phyloP scores from a whole-genome alignment of 2,888 invertebrate genomes.

The Drosophila lacicola region DNA sequence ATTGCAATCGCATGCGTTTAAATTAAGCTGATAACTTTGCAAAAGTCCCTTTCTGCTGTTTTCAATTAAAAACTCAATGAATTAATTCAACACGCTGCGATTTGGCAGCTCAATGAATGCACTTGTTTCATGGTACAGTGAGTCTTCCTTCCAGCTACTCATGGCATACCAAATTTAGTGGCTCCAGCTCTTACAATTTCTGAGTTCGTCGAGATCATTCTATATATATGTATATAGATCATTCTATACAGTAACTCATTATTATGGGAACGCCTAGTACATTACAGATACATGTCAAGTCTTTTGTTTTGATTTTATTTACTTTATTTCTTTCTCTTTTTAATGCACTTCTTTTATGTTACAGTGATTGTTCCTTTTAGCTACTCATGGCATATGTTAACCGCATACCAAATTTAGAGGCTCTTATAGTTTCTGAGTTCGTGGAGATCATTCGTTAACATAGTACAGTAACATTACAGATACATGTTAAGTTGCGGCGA shows the following conservation, averaged over 20 bases:
- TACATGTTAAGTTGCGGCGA: too few species aligned
- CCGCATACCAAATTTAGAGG: not conserved
- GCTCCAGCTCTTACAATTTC: not conserved
- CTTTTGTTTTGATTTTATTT: too few species aligned
- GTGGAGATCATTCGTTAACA: not conserved
- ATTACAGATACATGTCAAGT: too few species aligned
- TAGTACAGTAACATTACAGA: not conserved
- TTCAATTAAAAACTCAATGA: conserved; percentile 49
- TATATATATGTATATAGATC: too few species aligned
- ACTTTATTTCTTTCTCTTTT: too few species aligned
- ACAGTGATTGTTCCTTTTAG: conserved; percentile 19
- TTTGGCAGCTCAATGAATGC: conserved; percentile 36
- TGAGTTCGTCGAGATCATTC: not conserved
- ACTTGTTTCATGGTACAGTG: conserved; percentile 24
- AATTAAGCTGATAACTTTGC: conserved; percentile 34
- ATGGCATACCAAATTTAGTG: too few species aligned
- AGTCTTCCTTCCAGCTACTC: not conserved
- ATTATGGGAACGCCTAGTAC: too few species aligned
- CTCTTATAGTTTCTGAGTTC: not conserved
- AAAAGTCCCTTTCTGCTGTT: conserved; percentile 18
- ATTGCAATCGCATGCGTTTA: conserved; percentile 34
- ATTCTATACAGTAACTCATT: too few species aligned
- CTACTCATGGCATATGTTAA: not conserved
- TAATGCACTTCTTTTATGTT: conserved; percentile 15
- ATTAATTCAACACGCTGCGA: conserved; percentile 33